Conservation (phyloP, 64 coral and sea anemone genomes). For the Montipora capricornis region DNA sequence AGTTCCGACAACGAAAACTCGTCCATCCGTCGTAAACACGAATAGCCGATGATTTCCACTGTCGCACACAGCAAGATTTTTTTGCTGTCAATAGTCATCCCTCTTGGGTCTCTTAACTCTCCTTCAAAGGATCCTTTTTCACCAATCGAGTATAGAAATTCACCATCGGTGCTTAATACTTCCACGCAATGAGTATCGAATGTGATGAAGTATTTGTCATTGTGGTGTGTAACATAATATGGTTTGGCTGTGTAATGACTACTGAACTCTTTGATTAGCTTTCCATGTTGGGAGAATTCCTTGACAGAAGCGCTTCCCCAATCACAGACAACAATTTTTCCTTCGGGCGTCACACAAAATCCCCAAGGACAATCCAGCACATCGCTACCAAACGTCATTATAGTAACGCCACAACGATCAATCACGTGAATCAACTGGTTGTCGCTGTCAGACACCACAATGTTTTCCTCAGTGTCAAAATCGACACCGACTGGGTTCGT, state of each 20-base stretch:
- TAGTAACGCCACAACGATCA: conserved; percentile 59
- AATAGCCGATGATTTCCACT: conserved; percentile 88
- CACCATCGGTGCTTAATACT: conserved; percentile 66
- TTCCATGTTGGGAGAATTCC: conserved; percentile 81
- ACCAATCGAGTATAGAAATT: conserved; percentile 77
- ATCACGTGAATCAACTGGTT: conserved; percentile 76
- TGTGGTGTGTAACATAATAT: conserved; percentile 78
- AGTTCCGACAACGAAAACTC: conserved; percentile 61
- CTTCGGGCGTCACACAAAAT: conserved; percentile 50
- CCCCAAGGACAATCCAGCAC: conserved; percentile 82
- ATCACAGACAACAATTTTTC: conserved; percentile 79
- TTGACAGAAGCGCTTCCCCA: conserved; percentile 75
- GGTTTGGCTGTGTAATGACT: conserved; percentile 62
- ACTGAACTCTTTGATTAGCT: conserved; percentile 58
- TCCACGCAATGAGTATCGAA: conserved; percentile 77
- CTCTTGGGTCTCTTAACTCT: conserved; percentile 79
- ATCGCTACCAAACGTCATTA: conserved; percentile 62
- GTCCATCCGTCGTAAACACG: conserved; percentile 72
- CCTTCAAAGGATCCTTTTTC: conserved; percentile 54
- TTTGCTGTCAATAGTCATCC: conserved; percentile 59
- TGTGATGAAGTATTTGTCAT: conserved; percentile 74
- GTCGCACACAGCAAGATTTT: conserved; percentile 75
- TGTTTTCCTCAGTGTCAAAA: conserved; percentile 71
- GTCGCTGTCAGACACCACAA: conserved; percentile 84
- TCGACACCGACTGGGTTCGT: conserved; percentile 63